A percentile compares a stretch with the other conserved stretches of the same genome.
These are phyloP conservation scores for Rhimphoctona megacephalus DNA, from an alignment of 2,888 invertebrate species.

Conservation along the genomic window DNA sequence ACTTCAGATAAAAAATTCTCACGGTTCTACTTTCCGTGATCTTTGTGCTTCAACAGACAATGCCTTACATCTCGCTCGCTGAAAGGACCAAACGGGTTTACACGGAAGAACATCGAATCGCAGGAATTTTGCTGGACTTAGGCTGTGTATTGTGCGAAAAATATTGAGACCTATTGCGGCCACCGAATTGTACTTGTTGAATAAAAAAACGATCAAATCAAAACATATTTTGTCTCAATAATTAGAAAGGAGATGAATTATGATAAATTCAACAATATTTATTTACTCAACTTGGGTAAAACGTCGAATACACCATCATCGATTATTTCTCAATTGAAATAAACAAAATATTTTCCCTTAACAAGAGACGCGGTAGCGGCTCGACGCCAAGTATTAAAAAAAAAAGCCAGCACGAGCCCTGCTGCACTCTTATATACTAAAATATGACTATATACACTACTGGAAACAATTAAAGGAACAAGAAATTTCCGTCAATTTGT, in stretches of 20 bases:
- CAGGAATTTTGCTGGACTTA: not conserved
- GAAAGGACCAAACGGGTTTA: not conserved
- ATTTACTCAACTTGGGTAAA: not conserved
- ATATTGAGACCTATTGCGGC: not conserved
- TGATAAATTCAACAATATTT: not conserved
- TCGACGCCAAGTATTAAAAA: too few species aligned
- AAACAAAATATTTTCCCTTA: not conserved
- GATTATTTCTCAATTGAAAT: too few species aligned
- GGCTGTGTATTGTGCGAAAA: not conserved
- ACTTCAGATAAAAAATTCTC: slow-evolving; percentile 12
- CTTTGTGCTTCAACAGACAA: slow-evolving; percentile 14
- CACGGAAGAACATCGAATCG: not conserved
- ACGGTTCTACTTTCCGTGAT: slow-evolving; percentile 1
- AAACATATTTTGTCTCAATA: not conserved
- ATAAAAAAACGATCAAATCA: not conserved
- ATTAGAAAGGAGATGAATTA: not conserved
- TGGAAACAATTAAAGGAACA: too few species aligned
- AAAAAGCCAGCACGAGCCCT: too few species aligned
- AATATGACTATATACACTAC: too few species aligned
- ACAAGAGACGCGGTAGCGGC: too few species aligned
- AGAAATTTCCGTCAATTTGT: too few species aligned
- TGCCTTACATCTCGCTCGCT: not conserved
- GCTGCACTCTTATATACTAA: too few species aligned
- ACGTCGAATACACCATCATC: too few species aligned
- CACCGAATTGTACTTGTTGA: not conserved